Evolutionary conservation across 2,797 vertebrate genomes (phyloP), one percentile per base, ranked within the genome.

Genomic region (Chelon labrosus): DNA sequence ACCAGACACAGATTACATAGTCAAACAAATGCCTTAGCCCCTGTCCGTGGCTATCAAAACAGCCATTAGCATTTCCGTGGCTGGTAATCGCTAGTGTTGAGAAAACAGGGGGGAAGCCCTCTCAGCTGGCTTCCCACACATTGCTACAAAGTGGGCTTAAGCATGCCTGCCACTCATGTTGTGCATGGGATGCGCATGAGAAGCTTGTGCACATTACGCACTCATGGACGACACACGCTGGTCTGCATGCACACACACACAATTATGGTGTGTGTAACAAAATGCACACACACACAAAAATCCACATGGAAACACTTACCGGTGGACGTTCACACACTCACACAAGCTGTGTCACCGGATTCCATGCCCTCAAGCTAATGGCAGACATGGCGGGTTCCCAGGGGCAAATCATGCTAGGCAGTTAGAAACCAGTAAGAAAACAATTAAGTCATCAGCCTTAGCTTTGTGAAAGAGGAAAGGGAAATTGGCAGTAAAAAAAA

Each of bases 41-140:
- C 56, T 25, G 77, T 83, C 85, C 57, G 16, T 47, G 76, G 73
- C 89, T 93, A 89, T 93, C 80, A 89, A 94, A 94, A 93, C 94
- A 94, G 85, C 91, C 92, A 92, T 93, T 92, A 94, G 93, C 91
- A 93, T 93, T 95, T 95, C 93, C 92, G 91, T 68, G 27, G 79
- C 87, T 81, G 84, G 62, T 95, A 93, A 94, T 94, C 86, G 82
- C 84, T 67, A 59, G 75, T 60, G 70, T 79, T 91, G 89, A 91
- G 84, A 93, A 93, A 93, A 92, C 89, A 90, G 73, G 53, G 53
- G 79, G 83, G 87, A 90, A 87, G 83, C 83, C 67, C 80, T 79
- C 65, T 77, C 76, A 38, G 75, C 83, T 56, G 72, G 84, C 86
- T 93, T 94, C 92, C 91, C 93, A 93, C 89, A 90, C 88, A 77